A percentile compares a stretch with the other conserved stretches of the same genome.
phyloP scores from a whole-genome alignment of 2,888 invertebrate genomes.

The Hydriomena furcata region DNA sequence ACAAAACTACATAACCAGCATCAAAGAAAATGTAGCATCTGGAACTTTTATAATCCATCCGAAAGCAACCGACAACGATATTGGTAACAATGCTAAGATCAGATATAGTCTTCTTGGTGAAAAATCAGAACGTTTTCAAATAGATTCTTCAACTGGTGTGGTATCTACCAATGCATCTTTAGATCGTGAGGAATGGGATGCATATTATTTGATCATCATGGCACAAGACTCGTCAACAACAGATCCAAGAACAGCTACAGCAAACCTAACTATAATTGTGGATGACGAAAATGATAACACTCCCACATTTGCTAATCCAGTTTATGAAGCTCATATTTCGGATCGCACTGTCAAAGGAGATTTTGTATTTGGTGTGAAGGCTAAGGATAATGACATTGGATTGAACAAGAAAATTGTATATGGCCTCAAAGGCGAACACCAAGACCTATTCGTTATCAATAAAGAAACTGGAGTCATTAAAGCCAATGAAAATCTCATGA shows the following conservation, averaged over 20 bases:
- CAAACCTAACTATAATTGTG: constrained; percentile 91
- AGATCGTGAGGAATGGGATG: constrained; percentile 90
- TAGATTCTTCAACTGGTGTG: constrained; percentile 90
- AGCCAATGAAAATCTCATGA: constrained; percentile 87
- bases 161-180: constrained; percentile 88
- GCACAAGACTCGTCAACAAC: constrained; percentile 95
- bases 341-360: constrained; percentile 91
- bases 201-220: constrained; percentile 92
- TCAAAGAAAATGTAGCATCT: constrained; percentile 92
- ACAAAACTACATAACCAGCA: constrained; percentile 89
- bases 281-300: constrained; percentile 94
- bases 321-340: constrained; percentile 91
- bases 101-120: constrained; percentile 93
- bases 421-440: constrained; percentile 89
- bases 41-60: constrained; percentile 91
- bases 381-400: constrained; percentile 92
- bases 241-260: constrained; percentile 91
- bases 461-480: constrained; percentile 93
- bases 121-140: constrained; percentile 90
- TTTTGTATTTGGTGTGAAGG: constrained; percentile 96
- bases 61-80: constrained; percentile 91
- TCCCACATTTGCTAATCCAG: constrained; percentile 88
- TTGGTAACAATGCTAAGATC: constrained; percentile 93
- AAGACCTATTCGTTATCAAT: constrained; percentile 90
- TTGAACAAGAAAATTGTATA: constrained; percentile 92